Base-by-base conservation (phyloP, 2,888 invertebrate genomes). In the Marasmarcha lunaedactyla region DNA sequence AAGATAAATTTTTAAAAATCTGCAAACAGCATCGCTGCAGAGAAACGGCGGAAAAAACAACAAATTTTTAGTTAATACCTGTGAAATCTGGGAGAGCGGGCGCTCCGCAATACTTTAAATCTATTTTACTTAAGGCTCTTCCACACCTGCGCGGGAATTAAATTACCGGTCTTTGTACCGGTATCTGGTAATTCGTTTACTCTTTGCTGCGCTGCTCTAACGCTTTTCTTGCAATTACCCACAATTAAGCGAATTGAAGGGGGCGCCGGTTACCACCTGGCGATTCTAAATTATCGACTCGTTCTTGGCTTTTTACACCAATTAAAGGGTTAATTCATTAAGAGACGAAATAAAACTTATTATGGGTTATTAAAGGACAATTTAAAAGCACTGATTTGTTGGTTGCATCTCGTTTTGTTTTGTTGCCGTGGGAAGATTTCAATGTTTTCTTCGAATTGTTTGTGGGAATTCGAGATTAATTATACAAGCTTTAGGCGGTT, bases 161-260 rank as follows among this genome's bases (percentile, higher is more conserved):
- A 76, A 77, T 77, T 72, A 67, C 68, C 45, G 40, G 63, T 63
- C 67, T 64, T 59, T 59, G 64, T 62, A 62, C 59, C 57, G 58
- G 59, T 62, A 64, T 71, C 73, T 69, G 72, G 70, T 78, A 77
- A 78, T 78, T 76, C 74, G 73, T 76, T 79, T 78, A 76, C 71
- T 74, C 76, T 73, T 71, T 63, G 67, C 67, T 52, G 57, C 55
- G 57, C 59, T 59, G 54, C 58, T 60, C 56, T 67, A 67, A 59
- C 57, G 71, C 70, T 76, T 74, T 74, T 69, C 78, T 74, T 63
- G 62, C 76, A 76, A 78, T 79, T 79, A 77, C 68, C 70, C 65
- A 55, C 72, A 78, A 78, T 81, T 78, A 79, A 74, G 76, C 71
- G 64, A 62, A 71, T 71, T 59, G 61, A 62, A 66, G 62, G 59